These are phyloP conservation scores for Pseudomugil tenellus DNA, from an alignment of 2,797 vertebrate species.

Conservation along the genomic window DNA sequence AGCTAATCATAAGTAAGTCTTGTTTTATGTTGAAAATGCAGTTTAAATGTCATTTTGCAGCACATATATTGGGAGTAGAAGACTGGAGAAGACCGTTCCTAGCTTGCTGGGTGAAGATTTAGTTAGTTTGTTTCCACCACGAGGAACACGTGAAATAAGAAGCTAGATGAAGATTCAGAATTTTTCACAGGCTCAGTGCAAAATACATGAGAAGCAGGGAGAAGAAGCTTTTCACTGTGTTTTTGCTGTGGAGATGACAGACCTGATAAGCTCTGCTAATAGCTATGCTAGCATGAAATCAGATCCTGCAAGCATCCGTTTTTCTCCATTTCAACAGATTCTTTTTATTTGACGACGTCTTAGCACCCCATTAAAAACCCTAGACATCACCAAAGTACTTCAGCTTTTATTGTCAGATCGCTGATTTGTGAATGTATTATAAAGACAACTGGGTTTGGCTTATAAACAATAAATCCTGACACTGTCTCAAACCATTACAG, in stretches of 20 bases:
- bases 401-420: too few species aligned
- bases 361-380: background rate
- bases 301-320: background rate
- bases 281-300: background rate
- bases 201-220: background rate
- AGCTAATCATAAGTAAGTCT: background rate
- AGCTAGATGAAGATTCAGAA: background rate
- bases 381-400: background rate
- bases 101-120: too few species aligned
- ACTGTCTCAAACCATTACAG: too few species aligned
- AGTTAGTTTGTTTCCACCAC: background rate
- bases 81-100: too few species aligned
- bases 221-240: background rate
- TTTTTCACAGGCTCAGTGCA: background rate
- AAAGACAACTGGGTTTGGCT: too few species aligned
- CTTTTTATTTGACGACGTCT: background rate
- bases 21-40: background rate
- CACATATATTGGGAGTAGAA: background rate
- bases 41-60: background rate
- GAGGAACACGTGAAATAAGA: background rate
- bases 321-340: background rate
- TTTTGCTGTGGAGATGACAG: too few species aligned
- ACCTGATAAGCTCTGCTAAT: too few species aligned
- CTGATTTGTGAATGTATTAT: too few species aligned
- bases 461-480: too few species aligned